Percentiles rank a stretch among this genome's conserved stretches.
phyloP scores from a whole-genome alignment of 2,113 vertebrate species.

The Antennarius striatus region DNA sequence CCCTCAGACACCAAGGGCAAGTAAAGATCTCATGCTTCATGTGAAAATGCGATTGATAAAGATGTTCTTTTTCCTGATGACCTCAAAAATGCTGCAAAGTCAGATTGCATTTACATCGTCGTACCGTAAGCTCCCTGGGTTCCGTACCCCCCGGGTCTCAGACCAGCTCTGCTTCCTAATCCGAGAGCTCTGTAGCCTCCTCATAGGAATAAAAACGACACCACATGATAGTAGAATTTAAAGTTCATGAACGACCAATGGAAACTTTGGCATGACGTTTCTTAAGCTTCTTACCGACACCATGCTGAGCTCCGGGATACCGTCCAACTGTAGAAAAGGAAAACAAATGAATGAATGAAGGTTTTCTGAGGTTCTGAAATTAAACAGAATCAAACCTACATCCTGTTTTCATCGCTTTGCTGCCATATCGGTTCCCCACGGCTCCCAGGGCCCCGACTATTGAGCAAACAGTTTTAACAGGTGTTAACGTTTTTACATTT shows the following conservation, averaged over 20 bases:
- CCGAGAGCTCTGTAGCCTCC: constrained; percentile 65
- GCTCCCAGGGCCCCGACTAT: constrained; percentile 66
- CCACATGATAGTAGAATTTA: background rate
- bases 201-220: constrained; percentile 5
- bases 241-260: background rate
- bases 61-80: no score
- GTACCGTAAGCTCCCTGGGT: constrained; percentile 32
- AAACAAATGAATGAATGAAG: background rate
- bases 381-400: constrained; percentile 39
- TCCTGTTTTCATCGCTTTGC: constrained; percentile 70
- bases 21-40: no score
- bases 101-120: no score
- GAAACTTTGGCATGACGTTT: no score
- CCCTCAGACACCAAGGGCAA: no score
- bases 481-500: background rate
- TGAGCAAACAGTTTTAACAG: constrained; percentile 6
- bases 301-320: constrained; percentile 60
- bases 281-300: constrained; percentile 48
- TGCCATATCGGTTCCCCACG: constrained; percentile 63
- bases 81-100: no score
- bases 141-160: constrained; percentile 65
- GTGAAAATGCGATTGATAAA: no score
- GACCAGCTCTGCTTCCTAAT: constrained; percentile 54
- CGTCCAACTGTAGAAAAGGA: constrained; percentile 51
- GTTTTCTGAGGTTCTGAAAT: background rate